These are phyloP conservation scores for Microchrysa polita DNA, from an alignment of 2,888 invertebrate species.

Conservation along the genomic window DNA sequence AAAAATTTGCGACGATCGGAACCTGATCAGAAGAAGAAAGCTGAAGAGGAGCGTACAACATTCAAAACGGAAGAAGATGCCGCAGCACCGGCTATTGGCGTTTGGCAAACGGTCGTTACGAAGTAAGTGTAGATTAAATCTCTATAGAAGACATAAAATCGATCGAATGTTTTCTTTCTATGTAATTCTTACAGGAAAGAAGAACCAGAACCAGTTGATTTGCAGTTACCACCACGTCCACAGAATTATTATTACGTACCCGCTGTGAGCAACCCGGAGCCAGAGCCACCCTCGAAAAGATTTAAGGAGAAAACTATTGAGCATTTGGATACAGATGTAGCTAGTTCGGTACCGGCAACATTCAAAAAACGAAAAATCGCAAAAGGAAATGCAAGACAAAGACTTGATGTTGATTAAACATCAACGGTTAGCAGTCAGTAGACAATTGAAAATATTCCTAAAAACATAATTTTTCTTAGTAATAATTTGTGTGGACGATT, in stretches of 20 bases:
- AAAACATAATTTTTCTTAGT: too few species aligned
- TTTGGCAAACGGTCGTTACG: constrained; percentile 76
- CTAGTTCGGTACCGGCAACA: constrained; percentile 53
- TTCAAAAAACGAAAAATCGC: constrained; percentile 63
- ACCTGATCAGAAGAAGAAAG: constrained; percentile 57
- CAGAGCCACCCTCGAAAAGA: constrained; percentile 61
- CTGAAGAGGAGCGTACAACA: constrained; percentile 65
- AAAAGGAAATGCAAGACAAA: constrained; percentile 59
- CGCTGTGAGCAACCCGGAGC: constrained; percentile 54
- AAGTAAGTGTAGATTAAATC: constrained; percentile 65
- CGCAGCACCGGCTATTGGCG: constrained; percentile 75
- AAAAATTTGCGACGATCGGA: constrained; percentile 57
- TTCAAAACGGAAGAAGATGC: constrained; percentile 65
- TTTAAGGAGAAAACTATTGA: constrained; percentile 63
- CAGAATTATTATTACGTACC: constrained; percentile 56
- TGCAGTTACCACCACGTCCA: constrained; percentile 79
- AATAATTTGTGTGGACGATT: too few species aligned
- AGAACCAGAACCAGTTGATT: constrained; percentile 57
- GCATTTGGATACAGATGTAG: constrained; percentile 53
- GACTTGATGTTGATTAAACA: constrained; percentile 55
- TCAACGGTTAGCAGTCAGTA: too few species aligned
- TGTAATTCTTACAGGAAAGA: constrained; percentile 62
- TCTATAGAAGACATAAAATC: background rate
- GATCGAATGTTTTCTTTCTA: background rate
- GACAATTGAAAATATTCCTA: too few species aligned